Evolutionary conservation across 2,888 invertebrate genomes (phyloP).

Genomic region (Drosophila cognata): DNA sequence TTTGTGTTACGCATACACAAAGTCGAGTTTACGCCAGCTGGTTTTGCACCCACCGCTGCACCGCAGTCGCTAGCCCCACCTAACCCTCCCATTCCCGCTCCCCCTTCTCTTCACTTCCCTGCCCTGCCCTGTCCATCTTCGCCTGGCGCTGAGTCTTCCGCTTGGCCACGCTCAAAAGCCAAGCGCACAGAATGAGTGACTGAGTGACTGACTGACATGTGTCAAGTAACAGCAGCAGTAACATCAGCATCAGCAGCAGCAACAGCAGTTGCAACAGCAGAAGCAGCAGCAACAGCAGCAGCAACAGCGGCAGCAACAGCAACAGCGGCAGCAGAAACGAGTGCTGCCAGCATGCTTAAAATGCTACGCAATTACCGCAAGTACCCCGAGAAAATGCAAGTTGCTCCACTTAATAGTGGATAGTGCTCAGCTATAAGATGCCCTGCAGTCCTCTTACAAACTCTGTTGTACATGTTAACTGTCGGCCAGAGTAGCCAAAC

Average conservation of each 20-base stretch:
- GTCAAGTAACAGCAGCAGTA: slow-evolving; percentile 73
- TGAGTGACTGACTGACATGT: slow-evolving; percentile 75
- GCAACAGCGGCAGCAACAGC: slow-evolving; percentile 41
- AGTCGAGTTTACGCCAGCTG: slow-evolving; percentile 49
- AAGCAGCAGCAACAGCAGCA: slow-evolving; percentile 23
- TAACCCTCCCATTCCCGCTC: not conserved
- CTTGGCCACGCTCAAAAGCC: slow-evolving; percentile 53
- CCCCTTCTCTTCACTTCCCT: not conserved
- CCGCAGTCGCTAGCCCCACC: not conserved
- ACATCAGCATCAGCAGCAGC: slow-evolving; percentile 37
- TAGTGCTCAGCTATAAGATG: slow-evolving; percentile 45
- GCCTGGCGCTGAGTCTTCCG: slow-evolving; percentile 33
- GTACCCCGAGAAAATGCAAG: slow-evolving; percentile 51
- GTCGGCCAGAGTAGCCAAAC: not conserved
- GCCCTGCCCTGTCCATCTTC: not conserved
- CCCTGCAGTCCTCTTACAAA: slow-evolving; percentile 39
- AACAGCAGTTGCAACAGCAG: slow-evolving; percentile 35
- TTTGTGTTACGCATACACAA: slow-evolving; percentile 50
- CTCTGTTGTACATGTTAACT: not conserved
- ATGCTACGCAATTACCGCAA: slow-evolving; percentile 75
- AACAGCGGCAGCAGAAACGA: slow-evolving; percentile 34
- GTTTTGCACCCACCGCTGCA: slow-evolving; percentile 23
- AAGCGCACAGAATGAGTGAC: slow-evolving; percentile 48
- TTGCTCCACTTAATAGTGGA: slow-evolving; percentile 11
- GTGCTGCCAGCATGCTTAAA: slow-evolving; percentile 66